phyloP scores from a whole-genome alignment of 2,888 invertebrate genomes.

The Hermaeophaga mercurialis region DNA sequence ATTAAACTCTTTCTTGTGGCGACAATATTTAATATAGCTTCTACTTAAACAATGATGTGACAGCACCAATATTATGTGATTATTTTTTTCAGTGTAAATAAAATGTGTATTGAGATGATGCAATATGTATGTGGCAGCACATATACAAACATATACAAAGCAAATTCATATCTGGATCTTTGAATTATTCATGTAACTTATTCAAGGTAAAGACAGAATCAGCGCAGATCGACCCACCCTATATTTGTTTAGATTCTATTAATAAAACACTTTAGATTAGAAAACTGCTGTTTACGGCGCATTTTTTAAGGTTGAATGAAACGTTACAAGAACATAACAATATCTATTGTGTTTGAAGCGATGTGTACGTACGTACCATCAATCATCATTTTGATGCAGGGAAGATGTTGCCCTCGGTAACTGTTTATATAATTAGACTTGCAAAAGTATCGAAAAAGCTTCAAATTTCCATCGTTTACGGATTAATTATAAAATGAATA shows the following conservation, averaged over 20 bases:
- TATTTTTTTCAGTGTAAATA: conserved; percentile 5
- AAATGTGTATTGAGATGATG: not conserved
- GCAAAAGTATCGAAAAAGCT: too few relatives aligned
- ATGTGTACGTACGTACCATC: conserved; percentile 30
- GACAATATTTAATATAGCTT: too few relatives aligned
- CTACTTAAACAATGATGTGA: too few relatives aligned
- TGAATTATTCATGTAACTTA: conserved; percentile 55
- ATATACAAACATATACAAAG: conserved; percentile 56
- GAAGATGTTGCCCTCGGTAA: not conserved
- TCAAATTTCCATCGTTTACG: too few relatives aligned
- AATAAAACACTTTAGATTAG: conserved; percentile 55
- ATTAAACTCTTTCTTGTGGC: too few relatives aligned
- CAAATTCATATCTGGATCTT: conserved; percentile 54
- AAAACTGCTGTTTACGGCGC: conserved; percentile 52
- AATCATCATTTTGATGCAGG: conserved; percentile 30
- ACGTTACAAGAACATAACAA: conserved; percentile 35
- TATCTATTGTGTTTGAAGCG: conserved; percentile 37
- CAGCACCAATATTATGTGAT: too few relatives aligned
- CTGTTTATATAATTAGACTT: too few relatives aligned
- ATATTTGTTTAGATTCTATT: conserved; percentile 54
- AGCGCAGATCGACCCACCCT: conserved; percentile 46
- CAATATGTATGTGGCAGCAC: conserved; percentile 53
- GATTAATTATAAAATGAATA: too few relatives aligned
- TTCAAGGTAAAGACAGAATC: conserved; percentile 53
- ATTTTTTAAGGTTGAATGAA: conserved; percentile 38